These are phyloP conservation scores for Sciaenops ocellatus DNA, from an alignment of 2,797 vertebrate genomes.

Conservation along the genomic window DNA sequence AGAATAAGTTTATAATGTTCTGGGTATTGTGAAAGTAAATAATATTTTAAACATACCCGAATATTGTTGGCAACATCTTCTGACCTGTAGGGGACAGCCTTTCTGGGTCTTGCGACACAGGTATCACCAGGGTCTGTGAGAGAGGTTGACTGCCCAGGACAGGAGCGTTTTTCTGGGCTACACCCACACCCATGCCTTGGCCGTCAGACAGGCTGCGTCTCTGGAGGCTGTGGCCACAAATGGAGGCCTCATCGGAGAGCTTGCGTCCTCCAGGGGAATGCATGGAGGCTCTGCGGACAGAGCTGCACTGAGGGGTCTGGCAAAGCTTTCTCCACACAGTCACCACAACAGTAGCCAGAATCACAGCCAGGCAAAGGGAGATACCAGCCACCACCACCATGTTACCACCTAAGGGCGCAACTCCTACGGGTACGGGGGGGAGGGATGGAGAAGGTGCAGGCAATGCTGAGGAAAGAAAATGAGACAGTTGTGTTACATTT, in stretches of 20 bases:
- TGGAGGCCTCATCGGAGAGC: constrained; percentile 94
- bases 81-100: constrained; percentile 89
- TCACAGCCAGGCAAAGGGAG: constrained; percentile 93
- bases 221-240: constrained; percentile 89
- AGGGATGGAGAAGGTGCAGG: constrained; percentile 70
- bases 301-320: constrained; percentile 88
- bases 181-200: constrained; percentile 54
- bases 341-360: constrained; percentile 91
- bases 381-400: constrained; percentile 93
- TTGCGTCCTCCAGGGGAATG: constrained; percentile 90
- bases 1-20: neutral
- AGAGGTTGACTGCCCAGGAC: constrained; percentile 81
- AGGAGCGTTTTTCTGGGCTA: constrained; percentile 63
- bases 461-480: constrained; percentile 51
- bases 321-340: constrained; percentile 94
- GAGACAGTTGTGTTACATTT: neutral
- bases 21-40: neutral
- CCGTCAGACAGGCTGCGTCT: constrained; percentile 90
- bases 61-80: constrained; percentile 94
- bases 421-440: constrained; percentile 47
- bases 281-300: constrained; percentile 82
- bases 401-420: constrained; percentile 84
- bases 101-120: constrained; percentile 82
- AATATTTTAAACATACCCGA: constrained; percentile 82
- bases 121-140: constrained; percentile 74